A percentile compares a stretch with the other conserved stretches of the same genome.
phyloP scores from a whole-genome alignment of 2,888 invertebrate genomes.

The Cheilosia urbana region DNA sequence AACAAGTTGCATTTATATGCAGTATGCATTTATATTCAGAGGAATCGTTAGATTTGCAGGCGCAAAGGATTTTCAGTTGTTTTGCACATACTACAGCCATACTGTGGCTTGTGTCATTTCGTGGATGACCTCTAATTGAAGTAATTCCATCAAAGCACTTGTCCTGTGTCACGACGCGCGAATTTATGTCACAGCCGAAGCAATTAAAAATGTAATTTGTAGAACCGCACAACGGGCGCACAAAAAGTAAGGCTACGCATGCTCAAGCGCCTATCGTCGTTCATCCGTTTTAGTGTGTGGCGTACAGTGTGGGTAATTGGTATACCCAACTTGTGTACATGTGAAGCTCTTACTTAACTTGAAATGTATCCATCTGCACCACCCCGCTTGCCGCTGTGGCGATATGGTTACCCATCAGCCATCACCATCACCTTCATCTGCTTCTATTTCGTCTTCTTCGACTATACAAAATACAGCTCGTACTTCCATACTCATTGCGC shows the following conservation, averaged over 20 bases:
- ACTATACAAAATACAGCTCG: not conserved
- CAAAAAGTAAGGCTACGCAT: conserved; percentile 54
- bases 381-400: conserved; percentile 11
- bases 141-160: conserved; percentile 42
- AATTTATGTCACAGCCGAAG: conserved; percentile 50
- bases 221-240: conserved; percentile 1
- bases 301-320: conserved; percentile 64
- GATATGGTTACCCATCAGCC: conserved; percentile 37
- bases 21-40: conserved; percentile 43
- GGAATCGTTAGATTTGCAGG: conserved; percentile 27
- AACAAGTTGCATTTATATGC: conserved; percentile 53
- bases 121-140: conserved; percentile 52
- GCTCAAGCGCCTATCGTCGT: conserved; percentile 65
- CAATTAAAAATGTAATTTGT: conserved; percentile 56
- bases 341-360: conserved; percentile 69
- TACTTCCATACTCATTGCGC: conserved; percentile 35
- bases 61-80: conserved; percentile 34
- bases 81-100: no score
- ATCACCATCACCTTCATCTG: conserved; percentile 59
- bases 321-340: conserved; percentile 61
- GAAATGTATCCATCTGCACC: conserved; percentile 56
- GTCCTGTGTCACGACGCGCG: conserved; percentile 45
- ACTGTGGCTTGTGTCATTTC: no score
- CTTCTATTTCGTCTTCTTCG: conserved; percentile 42
- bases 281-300: conserved; percentile 56